Base-by-base conservation (phyloP, 2,113 vertebrate species). In the Microcebus jonahi region DNA sequence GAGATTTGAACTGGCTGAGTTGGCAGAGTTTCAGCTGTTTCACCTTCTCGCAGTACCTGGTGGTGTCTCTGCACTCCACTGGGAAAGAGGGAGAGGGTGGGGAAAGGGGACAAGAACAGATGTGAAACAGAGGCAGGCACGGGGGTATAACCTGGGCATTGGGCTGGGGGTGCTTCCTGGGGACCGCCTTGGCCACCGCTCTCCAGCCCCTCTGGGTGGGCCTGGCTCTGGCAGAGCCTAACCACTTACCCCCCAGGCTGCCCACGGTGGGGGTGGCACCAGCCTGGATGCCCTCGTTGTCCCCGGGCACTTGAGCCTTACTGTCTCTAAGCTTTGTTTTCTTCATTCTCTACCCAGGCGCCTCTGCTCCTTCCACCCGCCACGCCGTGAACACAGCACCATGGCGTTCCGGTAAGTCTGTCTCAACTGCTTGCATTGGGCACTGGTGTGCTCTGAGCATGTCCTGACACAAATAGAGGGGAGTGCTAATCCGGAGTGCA, bases 1-100 rank as follows among this genome's bases (percentile, higher is more conserved):
- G 99, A 87, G 98, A 99, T 98, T 99, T 99, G 98, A 99, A 99
- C 98, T 99, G 99, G 83, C 98, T 98, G 92, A 99, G 98, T 5
- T 99, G 98, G 97, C 99, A 99, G 90, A 99, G 99, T 92, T 99
- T 99, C 97, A 99, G 99, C 98, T 99, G 99, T 93, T 98, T 99
- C 59, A 99, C 99, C 98, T 99, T 99, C 98, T 99, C 99, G 92
- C 99, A 99, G 98, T 99, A 99, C 96, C 99, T 98, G 55, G 99
- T 99, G 97, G 99, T 99, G 98, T 99, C 99, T 97, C 98, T 99
- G 98, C 99, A 99, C 91, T 99, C 99, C 70, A 98, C 99, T 99
- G 96, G 55, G 84, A 96, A 97, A 98, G 97, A 39, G 39, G 39
- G 39, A 95, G 88, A 97, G 95, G 39, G 88, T 27, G 81, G 96